Conservation (phyloP, 2,797 vertebrate species). For the Callimico goeldii region DNA sequence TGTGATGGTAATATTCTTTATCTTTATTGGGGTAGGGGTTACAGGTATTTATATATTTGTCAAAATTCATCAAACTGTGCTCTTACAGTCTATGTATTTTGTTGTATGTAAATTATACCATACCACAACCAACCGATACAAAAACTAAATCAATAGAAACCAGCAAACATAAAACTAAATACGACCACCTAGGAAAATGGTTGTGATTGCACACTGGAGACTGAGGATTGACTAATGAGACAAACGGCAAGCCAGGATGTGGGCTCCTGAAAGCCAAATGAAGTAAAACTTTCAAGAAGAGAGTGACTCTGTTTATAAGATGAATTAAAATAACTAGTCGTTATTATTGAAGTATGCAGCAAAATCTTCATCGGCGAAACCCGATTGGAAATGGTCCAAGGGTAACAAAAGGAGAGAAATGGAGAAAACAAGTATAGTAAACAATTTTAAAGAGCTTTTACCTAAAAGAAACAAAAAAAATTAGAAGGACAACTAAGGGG, state of each 20-base stretch:
- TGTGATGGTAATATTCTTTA: neutral
- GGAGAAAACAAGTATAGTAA: neutral
- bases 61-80: neutral
- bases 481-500: neutral
- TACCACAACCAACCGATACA: neutral
- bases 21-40: neutral
- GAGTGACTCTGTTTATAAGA: neutral
- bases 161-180: neutral
- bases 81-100: neutral
- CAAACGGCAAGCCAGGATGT: neutral
- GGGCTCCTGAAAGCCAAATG: neutral
- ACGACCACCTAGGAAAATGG: neutral
- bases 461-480: neutral
- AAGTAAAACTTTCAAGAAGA: neutral
- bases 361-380: neutral
- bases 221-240: neutral
- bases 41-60: neutral
- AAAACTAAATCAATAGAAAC: neutral
- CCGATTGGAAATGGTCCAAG: neutral
- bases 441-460: neutral
- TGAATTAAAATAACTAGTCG: neutral
- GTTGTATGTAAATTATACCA: neutral
- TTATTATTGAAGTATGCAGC: neutral
- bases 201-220: neutral
- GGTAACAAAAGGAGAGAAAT: neutral